Evolutionary conservation across 2,888 invertebrate species (phyloP), one percentile per base, ranked within the genome.

Genomic region (Eutolmus rufibarbis): DNA sequence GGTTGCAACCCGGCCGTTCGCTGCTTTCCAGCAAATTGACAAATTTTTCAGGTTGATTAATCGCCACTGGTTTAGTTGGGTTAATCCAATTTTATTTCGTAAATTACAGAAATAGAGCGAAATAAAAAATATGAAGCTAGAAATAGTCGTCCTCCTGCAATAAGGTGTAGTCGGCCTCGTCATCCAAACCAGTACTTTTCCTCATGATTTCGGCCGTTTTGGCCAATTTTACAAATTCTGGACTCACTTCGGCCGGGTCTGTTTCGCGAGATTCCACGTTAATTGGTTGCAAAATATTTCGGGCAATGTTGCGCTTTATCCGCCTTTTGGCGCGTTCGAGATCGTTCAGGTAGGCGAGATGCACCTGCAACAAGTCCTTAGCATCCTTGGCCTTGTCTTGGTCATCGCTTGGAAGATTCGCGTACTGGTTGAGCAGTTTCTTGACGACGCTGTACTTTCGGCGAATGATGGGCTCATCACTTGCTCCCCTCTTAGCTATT

Each of bases 351-450:
- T 81, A 87, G 3, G 16, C 37, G 12, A 91, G 87, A 88, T 92
- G 91, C 88, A 90, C 88, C 1, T 92, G 89, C 31, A 92, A 88
- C 37, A 90, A 90, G 31, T 91, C 90, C 3, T 91, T 90, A 23
- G 91, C 88, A 2, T 66, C 86, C 0, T 89, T 88, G 5, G 89
- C 90, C 9, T 89, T 89, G 1, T 88, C 87, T 76, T 92, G 91
- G 51, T 92, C 91, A 14, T 90, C 89, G 5, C 79, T 19, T 0
- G 92, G 90, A 31, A 92, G 87, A 4, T 91, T 90, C 7, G 92
- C 91, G 87, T 91, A 92, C 88, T 92, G 90, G 0, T 89, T 89
- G 4, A 92, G 87, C 3, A 92, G 88, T 86, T 92, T 92, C 88
- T 92, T 91, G 1, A 92, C 91, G 9, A 91, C 89, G 19, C 90